Conservation (phyloP, 1,140 invertebrate genomes). For the Drosophila navojoa region DNA sequence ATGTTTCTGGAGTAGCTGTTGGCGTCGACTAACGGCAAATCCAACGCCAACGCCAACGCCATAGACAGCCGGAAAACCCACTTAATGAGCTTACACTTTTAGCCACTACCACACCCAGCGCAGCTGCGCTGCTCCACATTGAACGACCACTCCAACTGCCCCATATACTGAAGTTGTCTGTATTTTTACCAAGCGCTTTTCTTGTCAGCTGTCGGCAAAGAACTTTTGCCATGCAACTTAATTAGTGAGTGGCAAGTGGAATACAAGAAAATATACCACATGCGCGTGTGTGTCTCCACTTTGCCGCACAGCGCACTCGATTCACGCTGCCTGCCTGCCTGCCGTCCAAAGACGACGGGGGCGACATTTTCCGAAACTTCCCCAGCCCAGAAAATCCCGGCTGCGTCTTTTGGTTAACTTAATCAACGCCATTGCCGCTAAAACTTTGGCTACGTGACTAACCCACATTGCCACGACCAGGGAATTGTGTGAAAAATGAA, state of each 20-base stretch:
- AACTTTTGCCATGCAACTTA: conserved; percentile 77
- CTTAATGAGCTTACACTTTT: conserved; percentile 81
- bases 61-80: conserved; percentile 59
- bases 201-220: conserved; percentile 66
- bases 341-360: conserved; percentile 27
- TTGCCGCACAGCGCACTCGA: conserved; percentile 23
- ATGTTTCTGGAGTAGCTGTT: conserved; percentile 59
- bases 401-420: conserved; percentile 64
- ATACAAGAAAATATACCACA: conserved; percentile 76
- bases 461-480: conserved; percentile 47
- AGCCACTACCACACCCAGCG: background rate
- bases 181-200: conserved; percentile 48
- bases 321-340: conserved; percentile 4
- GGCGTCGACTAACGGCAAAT: conserved; percentile 31
- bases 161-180: conserved; percentile 42
- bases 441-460: conserved; percentile 72
- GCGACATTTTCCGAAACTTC: conserved; percentile 26
- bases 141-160: conserved; percentile 32
- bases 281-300: conserved; percentile 31
- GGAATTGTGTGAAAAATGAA: conserved; percentile 23
- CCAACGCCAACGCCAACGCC: conserved; percentile 5
- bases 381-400: conserved; percentile 46
- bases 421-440: conserved; percentile 60
- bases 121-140: conserved; percentile 1
- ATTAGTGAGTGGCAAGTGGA: conserved; percentile 76